These are phyloP conservation scores for Lophius americanus DNA, from an alignment of 2,797 vertebrate genomes.

Conservation along the genomic window DNA sequence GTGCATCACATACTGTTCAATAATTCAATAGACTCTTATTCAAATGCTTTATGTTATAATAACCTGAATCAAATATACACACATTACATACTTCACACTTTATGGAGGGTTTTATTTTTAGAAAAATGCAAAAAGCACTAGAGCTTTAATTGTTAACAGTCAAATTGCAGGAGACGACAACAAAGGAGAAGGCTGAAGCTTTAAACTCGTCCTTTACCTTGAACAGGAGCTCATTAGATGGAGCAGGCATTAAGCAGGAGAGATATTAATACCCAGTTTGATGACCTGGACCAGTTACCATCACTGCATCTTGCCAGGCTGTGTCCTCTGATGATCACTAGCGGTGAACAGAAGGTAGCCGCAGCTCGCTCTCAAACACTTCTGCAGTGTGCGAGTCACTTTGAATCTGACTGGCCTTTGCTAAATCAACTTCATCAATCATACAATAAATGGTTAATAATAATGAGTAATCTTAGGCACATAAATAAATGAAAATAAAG, in stretches of 20 bases:
- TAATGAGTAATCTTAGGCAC: constrained; percentile 32
- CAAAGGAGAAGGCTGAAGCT: constrained; percentile 19
- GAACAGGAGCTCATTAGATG: constrained; percentile 52
- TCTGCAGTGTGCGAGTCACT: constrained; percentile 56
- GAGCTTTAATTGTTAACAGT: constrained; percentile 17
- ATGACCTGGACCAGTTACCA: constrained; percentile 43
- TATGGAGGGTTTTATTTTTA: no score
- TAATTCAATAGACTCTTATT: background rate
- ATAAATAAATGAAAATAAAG: constrained; percentile 17
- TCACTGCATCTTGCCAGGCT: constrained; percentile 58
- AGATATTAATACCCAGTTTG: constrained; percentile 42
- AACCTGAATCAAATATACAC: background rate
- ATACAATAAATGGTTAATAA: constrained; percentile 63
- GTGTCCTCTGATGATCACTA: constrained; percentile 66
- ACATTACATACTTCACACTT: no score
- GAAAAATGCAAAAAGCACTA: constrained; percentile 11
- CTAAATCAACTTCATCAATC: constrained; percentile 53
- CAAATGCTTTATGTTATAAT: constrained; percentile 11
- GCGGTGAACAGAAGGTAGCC: constrained; percentile 64
- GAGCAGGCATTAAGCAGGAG: constrained; percentile 35
- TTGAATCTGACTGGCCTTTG: constrained; percentile 55
- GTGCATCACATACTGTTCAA: background rate
- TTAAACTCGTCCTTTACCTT: constrained; percentile 15
- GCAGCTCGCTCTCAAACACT: constrained; percentile 42
- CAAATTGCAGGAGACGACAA: constrained; percentile 16